Evolutionary conservation across 2,797 vertebrate genomes (phyloP), one percentile per base, ranked within the genome.

Genomic region (Kryptolebias ocellatus): DNA sequence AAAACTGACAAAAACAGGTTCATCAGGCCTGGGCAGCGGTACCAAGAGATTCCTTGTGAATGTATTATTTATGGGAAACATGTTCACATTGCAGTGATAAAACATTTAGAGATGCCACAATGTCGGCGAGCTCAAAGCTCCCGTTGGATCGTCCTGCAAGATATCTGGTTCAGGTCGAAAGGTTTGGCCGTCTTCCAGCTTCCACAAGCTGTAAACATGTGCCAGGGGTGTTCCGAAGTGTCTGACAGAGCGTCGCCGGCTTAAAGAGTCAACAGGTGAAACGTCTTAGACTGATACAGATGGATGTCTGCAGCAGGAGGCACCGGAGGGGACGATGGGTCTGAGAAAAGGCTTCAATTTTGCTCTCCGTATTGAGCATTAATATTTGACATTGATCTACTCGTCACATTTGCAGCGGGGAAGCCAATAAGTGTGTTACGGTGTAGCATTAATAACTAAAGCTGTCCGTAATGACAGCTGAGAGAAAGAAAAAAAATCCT

Each of bases 331-430:
- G 16, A 8, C 34, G 47, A 62, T n/a, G 29, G 39, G 14, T 58
- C 45, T 57, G 58, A 62, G 42, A 65, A 64, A 69, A 69, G 42
- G 46, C 61, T 58, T 53, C 70, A 57, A 73, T 69, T 62, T 57
- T 61, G 42, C 54, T 69, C 49, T 53, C 39, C 62, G 42, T 45
- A 12, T 61, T 53, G 50, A 63, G 37, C 64, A 64, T 15, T 57
- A 62, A 55, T 74, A 56, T 61, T 67, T 66, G 60, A 63, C 31
- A 69, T 61, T 17, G 53, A 68, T 64, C 47, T 16, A 46, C 24
- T 61, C 46, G 28, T 70, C 20, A 60, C 27, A 70, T 50, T 61
- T 54, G 55, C 47, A 53, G 50, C 39, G 59, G 42, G 49, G 55
- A 55, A 70, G 20, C 8, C 55, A 56, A 49, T 67, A 61, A 39